Evolutionary conservation across 2,797 vertebrate species (phyloP), one percentile per base, ranked within the genome.

Genomic region (Ceyx erithaca): DNA sequence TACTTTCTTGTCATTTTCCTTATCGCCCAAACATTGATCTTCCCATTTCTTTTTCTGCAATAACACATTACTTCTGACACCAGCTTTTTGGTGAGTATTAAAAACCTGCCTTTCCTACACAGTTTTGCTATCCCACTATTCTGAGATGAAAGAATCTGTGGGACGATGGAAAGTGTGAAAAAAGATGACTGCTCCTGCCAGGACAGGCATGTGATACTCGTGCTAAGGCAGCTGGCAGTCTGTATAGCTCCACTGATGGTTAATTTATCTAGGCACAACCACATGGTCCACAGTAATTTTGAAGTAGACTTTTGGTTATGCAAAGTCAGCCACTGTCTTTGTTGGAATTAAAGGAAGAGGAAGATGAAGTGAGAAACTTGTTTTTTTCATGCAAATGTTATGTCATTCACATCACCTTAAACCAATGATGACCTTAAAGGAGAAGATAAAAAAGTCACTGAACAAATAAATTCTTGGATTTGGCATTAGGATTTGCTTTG

Each of bases 321-420:
- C 41, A 52, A 63, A 82, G 70, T 62, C 81, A 88, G 73, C 55
- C 54, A 40, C 67, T 66, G 25, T 40, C 63, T 91, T 79, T 73
- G 48, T 20, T 93, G 68, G 59, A 78, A 87, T 85, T 78, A 77
- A 78, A 86, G 33, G 73, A 89, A 84, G 61, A 46, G 62, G 62
- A 88, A 87, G 61, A 75, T 49, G 28, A 83, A 80, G 8, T 72
- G 43, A 72, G 63, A 82, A 95, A 59, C n/a, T 69, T 40, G 37
- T 14, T 43, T 43, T 89, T 85, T 91, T 83, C 52, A 9, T 72
- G 18, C 0, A 10, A 87, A 59, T 64, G 18, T 82, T 92, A 79
- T 21, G 51, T 90, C 66, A 80, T 81, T 78, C 41, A 35, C 16
- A 28, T 80, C 40, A 68, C 71, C 52, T 92, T 88, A 86, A 82